Percentiles rank a stretch among this genome's conserved stretches.
These are phyloP conservation scores for Dione juno DNA, from an alignment of 2,888 invertebrate genomes.

Conservation along the genomic window DNA sequence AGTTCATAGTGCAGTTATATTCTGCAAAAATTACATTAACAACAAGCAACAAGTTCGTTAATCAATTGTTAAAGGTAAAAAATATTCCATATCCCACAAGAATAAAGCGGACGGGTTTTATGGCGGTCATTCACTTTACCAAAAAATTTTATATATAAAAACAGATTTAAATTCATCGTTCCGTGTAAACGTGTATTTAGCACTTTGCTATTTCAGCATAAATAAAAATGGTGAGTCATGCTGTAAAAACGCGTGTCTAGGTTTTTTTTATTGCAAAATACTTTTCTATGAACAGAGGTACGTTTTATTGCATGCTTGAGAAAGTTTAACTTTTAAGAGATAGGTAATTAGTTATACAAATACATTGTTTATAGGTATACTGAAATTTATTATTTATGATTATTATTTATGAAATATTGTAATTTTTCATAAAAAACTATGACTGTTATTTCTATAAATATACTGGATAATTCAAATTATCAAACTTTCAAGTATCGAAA, in stretches of 20 bases:
- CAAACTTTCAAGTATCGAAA: too few species aligned
- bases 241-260: neutral
- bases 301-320: neutral
- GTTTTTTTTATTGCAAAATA: neutral
- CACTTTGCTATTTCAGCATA: conserved; percentile 9
- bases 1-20: too few species aligned
- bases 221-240: conserved; percentile 8
- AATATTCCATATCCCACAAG: neutral
- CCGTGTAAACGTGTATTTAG: conserved; percentile 1
- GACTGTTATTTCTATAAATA: neutral
- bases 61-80: neutral
- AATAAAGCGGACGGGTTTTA: neutral
- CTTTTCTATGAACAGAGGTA: neutral
- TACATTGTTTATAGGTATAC: too few species aligned
- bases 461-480: neutral
- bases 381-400: neutral
- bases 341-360: neutral
- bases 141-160: neutral
- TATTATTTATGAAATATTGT: too few species aligned
- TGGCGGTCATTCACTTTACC: neutral
- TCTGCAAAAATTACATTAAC: too few species aligned
- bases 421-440: neutral
- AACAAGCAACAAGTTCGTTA: neutral
- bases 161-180: neutral
- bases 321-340: neutral